Conservation (phyloP, 1,140 invertebrate genomes). For the Drosophila littoralis region DNA sequence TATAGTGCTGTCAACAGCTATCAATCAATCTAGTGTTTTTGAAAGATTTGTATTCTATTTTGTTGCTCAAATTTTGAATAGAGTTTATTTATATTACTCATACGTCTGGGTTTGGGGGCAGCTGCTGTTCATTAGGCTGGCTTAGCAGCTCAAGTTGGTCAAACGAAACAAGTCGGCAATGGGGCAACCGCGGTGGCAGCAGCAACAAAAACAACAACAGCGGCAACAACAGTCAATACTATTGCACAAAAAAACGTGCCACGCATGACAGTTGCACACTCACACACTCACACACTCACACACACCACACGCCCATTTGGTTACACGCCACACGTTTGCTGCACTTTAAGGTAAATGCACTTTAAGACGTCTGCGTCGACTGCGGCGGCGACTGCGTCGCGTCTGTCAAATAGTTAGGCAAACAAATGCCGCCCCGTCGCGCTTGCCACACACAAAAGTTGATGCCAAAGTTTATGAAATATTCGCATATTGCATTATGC, state of each 20-base stretch:
- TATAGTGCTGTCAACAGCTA: neutral
- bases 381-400: slow-evolving; percentile 13
- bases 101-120: slow-evolving; percentile 37
- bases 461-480: slow-evolving; percentile 48
- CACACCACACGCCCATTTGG: slow-evolving; percentile 26
- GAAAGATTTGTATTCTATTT: too few species aligned
- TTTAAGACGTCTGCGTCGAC: slow-evolving; percentile 37
- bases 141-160: slow-evolving; percentile 50
- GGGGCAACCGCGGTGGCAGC: slow-evolving; percentile 22
- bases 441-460: slow-evolving; percentile 24
- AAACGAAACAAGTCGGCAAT: slow-evolving; percentile 50
- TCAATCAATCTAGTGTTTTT: neutral
- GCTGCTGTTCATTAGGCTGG: neutral
- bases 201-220: slow-evolving; percentile 12
- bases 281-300: slow-evolving; percentile 42
- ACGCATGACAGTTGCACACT: slow-evolving; percentile 58
- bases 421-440: slow-evolving; percentile 20
- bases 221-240: slow-evolving; percentile 26
- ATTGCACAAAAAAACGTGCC: slow-evolving; percentile 76
- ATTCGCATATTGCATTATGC: slow-evolving; percentile 53
- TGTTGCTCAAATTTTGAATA: neutral
- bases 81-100: slow-evolving; percentile 55
- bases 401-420: slow-evolving; percentile 42
- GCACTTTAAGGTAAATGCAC: slow-evolving; percentile 77
- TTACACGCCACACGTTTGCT: slow-evolving; percentile 43